Percentiles rank a stretch among this genome's conserved stretches.
Conservation (phyloP, 2,797 vertebrate genomes). For the Columba guinea region DNA sequence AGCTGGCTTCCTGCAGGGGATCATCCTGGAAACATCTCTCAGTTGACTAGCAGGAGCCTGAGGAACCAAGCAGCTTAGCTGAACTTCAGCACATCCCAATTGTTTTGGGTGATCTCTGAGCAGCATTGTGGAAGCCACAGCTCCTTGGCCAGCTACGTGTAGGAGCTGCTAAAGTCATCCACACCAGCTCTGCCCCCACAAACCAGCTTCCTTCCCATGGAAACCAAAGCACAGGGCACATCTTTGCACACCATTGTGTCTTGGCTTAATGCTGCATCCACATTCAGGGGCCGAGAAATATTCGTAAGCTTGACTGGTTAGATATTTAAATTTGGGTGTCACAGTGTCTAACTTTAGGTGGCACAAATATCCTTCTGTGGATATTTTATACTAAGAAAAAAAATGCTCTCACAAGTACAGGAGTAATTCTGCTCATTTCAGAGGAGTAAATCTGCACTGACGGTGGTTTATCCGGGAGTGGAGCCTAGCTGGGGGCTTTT, state of each 20-base stretch:
- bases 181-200: not conserved
- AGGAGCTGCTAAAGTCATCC: not conserved
- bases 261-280: not conserved
- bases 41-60: not conserved
- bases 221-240: fast-evolving
- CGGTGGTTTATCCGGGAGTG: not conserved
- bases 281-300: not conserved
- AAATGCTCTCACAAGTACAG: not conserved
- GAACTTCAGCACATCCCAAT: not conserved
- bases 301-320: not conserved
- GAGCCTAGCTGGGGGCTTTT: not conserved
- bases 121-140: not conserved
- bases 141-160: not conserved
- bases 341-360: not conserved
- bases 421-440: not conserved
- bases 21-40: not conserved
- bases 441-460: not conserved
- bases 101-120: not conserved
- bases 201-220: not conserved
- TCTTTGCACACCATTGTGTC: not conserved
- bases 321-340: not conserved
- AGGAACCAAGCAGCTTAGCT: not conserved
- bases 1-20: not conserved
- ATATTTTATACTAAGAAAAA: not conserved
- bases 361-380: not conserved